A percentile compares a stretch with the other conserved stretches of the same genome.
Conservation (phyloP, 2,113 vertebrate species). For the Turdus rufiventris region DNA sequence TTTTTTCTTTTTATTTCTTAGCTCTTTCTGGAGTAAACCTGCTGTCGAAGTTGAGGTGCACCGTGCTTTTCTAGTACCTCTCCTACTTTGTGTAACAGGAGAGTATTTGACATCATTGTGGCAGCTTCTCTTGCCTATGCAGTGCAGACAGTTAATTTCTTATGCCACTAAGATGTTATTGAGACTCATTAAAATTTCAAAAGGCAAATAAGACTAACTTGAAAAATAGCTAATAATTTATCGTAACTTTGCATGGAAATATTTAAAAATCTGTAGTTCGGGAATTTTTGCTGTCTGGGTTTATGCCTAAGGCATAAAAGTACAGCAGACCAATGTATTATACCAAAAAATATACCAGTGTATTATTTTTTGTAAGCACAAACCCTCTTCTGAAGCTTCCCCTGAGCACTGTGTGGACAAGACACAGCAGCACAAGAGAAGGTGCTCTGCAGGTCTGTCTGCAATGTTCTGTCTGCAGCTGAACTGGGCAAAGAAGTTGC, state of each 20-base stretch:
- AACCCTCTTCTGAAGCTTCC: not conserved
- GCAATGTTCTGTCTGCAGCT: not conserved
- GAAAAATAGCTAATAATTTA: not conserved
- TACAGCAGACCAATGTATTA: not conserved
- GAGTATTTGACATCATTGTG: not conserved
- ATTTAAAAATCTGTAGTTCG: not conserved
- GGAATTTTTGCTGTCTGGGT: not conserved
- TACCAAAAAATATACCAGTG: accelerated
- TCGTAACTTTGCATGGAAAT: not conserved
- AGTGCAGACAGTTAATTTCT: not conserved
- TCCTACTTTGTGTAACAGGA: not conserved
- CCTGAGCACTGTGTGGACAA: not conserved
- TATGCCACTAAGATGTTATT: not conserved
- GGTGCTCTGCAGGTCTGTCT: not conserved
- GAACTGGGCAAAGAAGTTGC: not conserved
- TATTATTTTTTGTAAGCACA: not conserved
- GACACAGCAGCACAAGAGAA: not conserved
- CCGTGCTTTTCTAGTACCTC: not conserved
- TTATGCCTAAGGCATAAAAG: not conserved
- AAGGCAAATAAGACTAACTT: not conserved
- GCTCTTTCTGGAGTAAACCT: not conserved
- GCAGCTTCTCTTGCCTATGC: not conserved
- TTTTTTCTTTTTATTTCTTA: not conserved
- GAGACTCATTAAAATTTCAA: not conserved
- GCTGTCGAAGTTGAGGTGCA: not conserved